Evolutionary conservation across 2,797 vertebrate species (phyloP), one percentile per base, ranked within the genome.

Genomic region (Octomys mimax): DNA sequence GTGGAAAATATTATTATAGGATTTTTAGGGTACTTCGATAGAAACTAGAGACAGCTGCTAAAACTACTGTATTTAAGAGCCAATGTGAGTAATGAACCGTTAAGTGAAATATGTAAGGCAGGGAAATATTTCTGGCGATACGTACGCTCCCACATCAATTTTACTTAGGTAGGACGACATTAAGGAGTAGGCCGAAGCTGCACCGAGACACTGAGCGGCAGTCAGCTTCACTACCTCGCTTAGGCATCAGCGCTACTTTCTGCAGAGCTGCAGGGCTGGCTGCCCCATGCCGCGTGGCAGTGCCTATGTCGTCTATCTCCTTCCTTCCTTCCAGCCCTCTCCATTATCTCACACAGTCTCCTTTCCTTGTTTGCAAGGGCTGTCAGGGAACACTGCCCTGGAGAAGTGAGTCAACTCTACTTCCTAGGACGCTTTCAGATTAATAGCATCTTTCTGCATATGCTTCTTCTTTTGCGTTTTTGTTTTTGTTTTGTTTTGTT

Each of bases 1-100:
- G 61, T 97, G 83, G 79, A 89, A 95, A 92, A 94, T 85, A 92
- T 89, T 97, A 98, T 97, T 97, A 14, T 24, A 80, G 82, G 93
- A 95, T 90, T 96, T 96, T 97, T 95, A 95, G 81, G 24, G 77
- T 90, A 79, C 75, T 78, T 97, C 95, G 96, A 96, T 95, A 95
- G 92, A 96, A 97, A 79, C 88, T 94, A 84, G 87, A 95, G 97
- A 97, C 94, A 97, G 92, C 92, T 95, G 85, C 81, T 97, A 87
- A 92, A 89, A 96, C 52, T 88, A 95, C 57, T 94, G 80, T 94
- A 89, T 94, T 94, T 96, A 98, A 91, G 62, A 95, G 92, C 95
- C 95, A 97, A 88, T 89, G 89, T 97, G 96, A 92, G 90, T 87
- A 97, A 98, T 96, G 52, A 78, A 52, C n/a, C 78, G 3, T 81